Percentiles rank a stretch among this genome's conserved stretches.
Conservation (phyloP, 53 echinoderm and acorn worm genomes). For the Crossaster papposus region DNA sequence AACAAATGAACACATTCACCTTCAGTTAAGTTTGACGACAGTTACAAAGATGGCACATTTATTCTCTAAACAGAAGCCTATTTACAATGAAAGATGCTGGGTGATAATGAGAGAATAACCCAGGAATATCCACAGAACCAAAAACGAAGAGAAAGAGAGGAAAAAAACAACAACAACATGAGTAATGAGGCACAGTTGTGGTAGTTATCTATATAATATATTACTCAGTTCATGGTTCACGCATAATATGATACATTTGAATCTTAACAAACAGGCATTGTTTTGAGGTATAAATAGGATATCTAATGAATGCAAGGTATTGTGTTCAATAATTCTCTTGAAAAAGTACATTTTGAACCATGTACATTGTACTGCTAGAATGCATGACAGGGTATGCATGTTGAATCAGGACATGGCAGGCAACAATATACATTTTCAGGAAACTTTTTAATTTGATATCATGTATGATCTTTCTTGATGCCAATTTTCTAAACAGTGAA, state of each 20-base stretch:
- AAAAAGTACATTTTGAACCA: background rate
- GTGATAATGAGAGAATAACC: slow-evolving; percentile 65
- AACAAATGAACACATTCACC: slow-evolving; percentile 19
- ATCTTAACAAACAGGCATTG: slow-evolving; percentile 54
- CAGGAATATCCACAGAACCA: slow-evolving; percentile 40
- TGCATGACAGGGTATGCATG: background rate
- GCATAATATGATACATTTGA: slow-evolving; percentile 45
- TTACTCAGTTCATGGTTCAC: slow-evolving; percentile 58
- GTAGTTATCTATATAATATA: slow-evolving; percentile 62
- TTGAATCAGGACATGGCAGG: background rate
- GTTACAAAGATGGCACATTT: slow-evolving; percentile 95
- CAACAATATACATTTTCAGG: background rate
- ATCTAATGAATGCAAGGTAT: slow-evolving; percentile 27
- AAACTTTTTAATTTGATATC: background rate
- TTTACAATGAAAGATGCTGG: slow-evolving; percentile 95
- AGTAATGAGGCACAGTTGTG: slow-evolving; percentile 58
- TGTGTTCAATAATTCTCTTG: background rate
- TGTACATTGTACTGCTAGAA: background rate
- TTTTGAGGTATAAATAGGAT: slow-evolving; percentile 58
- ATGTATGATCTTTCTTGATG: background rate
- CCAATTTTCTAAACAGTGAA: background rate
- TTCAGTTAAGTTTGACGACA: slow-evolving; percentile 67
- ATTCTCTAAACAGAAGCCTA: slow-evolving; percentile 91
- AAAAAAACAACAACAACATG: slow-evolving; percentile 35
- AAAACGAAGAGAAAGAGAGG: slow-evolving; percentile 17